Evolutionary conservation across 1,140 invertebrate genomes (phyloP), one percentile per base, ranked within the genome.

Genomic region (Acromyrmex charruanus): DNA sequence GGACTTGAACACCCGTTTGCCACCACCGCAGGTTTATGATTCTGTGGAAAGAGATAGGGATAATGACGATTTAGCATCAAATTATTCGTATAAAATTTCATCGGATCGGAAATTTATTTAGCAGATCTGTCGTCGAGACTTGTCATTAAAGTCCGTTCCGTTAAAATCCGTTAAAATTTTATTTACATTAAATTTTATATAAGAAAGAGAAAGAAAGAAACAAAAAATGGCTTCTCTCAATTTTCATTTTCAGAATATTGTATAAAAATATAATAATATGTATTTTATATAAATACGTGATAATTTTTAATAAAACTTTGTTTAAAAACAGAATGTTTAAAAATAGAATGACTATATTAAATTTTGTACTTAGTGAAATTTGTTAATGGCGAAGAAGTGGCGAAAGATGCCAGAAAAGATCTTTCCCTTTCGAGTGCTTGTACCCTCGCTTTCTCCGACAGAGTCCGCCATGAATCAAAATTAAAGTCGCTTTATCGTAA

Each of bases 401-500:
- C 44, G 16, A 77, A 31, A 2, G 59, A 75, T 61, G 18, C 55
- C 49, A 61, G 79, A 51, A 79, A 55, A 74, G 68, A 84, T 81
- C 65, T 35, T 86, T 53, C 71, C 6, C 35, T 53, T 58, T 77
- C 35, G 28, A 21, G 12, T 58, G 12, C 25, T 58, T 6, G 0
- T 55, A 21, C 21, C 59, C 31, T 49, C 81, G 86, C 61, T 84
- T 59, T 58, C 86, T 16, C 55, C 55, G 14, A n/a, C 55, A 84
- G 80, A 89, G 85, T 91, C 81, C 35, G 85, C 86, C 88, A 92
- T 93, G 91, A 94, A 94, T 94, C 93, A 94, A 93, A 93, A 93
- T 94, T 94, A 94, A 94, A 94, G 87, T 93, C 91, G 90, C 88
- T 91, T 92, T 88, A 91, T 74, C 88, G 89, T 92, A 91, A 93